Evolutionary conservation across 2,888 invertebrate species (phyloP), one percentile per base, ranked within the genome.

Genomic region (Galerucella nymphaeae): DNA sequence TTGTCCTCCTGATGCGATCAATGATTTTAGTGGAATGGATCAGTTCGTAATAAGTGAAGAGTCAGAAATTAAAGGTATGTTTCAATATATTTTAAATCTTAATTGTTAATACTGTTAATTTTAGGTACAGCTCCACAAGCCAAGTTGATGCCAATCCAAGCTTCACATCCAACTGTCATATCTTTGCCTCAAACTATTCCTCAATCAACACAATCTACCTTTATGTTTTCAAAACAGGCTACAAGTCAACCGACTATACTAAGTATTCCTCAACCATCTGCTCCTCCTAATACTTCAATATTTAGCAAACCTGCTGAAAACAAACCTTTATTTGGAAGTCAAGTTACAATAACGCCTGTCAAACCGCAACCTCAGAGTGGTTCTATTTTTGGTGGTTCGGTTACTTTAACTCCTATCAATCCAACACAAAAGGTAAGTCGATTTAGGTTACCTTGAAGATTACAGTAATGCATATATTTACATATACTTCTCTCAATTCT

Each of bases 1-100:
- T 82, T 86, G 88, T 0, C 90, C 93, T 10, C 80, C 82, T 48
- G 83, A 83, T 74, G 61, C 72, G 38, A 64, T 84, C 9, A 58
- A 42, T 13, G 83, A 84, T 71, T 59, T 65, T 11, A 79, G 77
- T 62, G 83, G 82, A 3, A 63, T 80, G 38, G 38, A 42, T 41
- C 74, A 71, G n/a, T 82, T 82, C 72, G 68, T 75, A 41, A 23
- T 50, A n/a, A 53, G 18, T 16, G 73, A 73, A 53, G 62, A 48
- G 62, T 11, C 30, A n/a, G 62, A 64, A 16, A 53, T n/a, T 5
- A 41, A 53, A 72, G 42, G 62, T 18, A 30, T 16, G 48, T 48
- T 45, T 30, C 0, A 30, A 45, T 1, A 50, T 0, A 64, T 42
- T 18, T 14, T 58, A 30, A 20, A 30, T 23, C 8, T 57, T 57